These are phyloP conservation scores for Nineta flava DNA, from an alignment of 2,888 invertebrate genomes.

Conservation along the genomic window DNA sequence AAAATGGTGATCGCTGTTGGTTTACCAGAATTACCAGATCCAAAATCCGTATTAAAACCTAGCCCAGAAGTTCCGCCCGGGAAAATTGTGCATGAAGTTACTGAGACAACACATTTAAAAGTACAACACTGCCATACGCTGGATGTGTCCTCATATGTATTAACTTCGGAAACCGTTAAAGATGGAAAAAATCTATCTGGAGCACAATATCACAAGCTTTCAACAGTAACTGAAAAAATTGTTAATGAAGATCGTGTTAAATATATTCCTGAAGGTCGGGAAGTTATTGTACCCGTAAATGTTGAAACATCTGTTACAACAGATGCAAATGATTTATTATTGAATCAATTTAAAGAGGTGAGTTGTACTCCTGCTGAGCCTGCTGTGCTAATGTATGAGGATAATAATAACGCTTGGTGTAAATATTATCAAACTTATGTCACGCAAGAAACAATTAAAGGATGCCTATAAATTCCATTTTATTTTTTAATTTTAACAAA, in stretches of 20 bases:
- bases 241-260: not conserved
- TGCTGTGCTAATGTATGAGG: constrained; percentile 9
- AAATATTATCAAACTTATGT: constrained; percentile 32
- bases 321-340: constrained; percentile 24
- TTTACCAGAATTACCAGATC: constrained; percentile 24
- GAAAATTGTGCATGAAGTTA: constrained; percentile 32
- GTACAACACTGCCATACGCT: constrained; percentile 34
- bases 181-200: constrained; percentile 16
- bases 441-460: constrained; percentile 40
- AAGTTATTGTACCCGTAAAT: constrained; percentile 7
- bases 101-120: constrained; percentile 34
- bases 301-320: constrained; percentile 13
- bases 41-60: constrained; percentile 22
- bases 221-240: not conserved
- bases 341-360: constrained; percentile 31
- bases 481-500: not conserved
- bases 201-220: not conserved
- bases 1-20: constrained; percentile 30
- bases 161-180: constrained; percentile 32
- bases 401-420: constrained; percentile 27
- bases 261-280: constrained; percentile 6
- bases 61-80: constrained; percentile 28
- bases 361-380: constrained; percentile 18
- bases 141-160: constrained; percentile 35
- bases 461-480: constrained; percentile 28